phyloP scores from a whole-genome alignment of 2,113 vertebrate species.

The Poecile atricapillus region DNA sequence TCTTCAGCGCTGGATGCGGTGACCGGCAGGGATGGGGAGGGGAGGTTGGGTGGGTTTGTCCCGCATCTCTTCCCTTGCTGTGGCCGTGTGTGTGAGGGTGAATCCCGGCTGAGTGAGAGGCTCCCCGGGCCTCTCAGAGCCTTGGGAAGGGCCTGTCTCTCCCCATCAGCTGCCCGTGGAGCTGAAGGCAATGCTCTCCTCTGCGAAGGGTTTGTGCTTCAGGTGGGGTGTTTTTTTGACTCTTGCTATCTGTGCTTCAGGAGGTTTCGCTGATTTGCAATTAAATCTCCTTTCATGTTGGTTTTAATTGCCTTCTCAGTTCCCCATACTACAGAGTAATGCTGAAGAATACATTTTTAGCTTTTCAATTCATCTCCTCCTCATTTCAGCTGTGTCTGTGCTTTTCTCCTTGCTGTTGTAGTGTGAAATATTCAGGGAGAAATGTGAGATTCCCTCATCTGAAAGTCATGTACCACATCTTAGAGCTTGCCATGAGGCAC shows the following conservation, averaged over 20 bases:
- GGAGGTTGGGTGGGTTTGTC: not conserved
- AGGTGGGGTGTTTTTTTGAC: not conserved
- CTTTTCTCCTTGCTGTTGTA: not conserved
- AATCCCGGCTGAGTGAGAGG: not conserved
- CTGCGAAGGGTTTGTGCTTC: not conserved
- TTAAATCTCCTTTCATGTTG: not conserved
- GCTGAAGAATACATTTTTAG: not conserved
- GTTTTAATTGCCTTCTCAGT: not conserved
- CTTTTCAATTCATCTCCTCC: not conserved
- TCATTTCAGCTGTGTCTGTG: not conserved
- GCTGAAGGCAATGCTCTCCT: not conserved
- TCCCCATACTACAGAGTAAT: not conserved
- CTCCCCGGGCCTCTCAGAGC: not conserved
- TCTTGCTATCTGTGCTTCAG: not conserved
- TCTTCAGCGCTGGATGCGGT: not conserved
- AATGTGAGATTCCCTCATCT: slow-evolving; percentile 21
- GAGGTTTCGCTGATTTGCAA: not conserved
- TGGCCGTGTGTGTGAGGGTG: not conserved
- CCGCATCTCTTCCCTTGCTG: not conserved
- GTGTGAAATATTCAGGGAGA: slow-evolving; percentile 10
- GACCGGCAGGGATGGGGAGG: not conserved
- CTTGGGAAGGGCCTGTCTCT: not conserved
- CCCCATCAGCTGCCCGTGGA: not conserved
- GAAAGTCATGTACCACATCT: slow-evolving; percentile 38
- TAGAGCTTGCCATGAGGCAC: slow-evolving; percentile 31